Evolutionary conservation across 2,797 vertebrate genomes (phyloP).

Genomic region (Microhierax caerulescens): DNA sequence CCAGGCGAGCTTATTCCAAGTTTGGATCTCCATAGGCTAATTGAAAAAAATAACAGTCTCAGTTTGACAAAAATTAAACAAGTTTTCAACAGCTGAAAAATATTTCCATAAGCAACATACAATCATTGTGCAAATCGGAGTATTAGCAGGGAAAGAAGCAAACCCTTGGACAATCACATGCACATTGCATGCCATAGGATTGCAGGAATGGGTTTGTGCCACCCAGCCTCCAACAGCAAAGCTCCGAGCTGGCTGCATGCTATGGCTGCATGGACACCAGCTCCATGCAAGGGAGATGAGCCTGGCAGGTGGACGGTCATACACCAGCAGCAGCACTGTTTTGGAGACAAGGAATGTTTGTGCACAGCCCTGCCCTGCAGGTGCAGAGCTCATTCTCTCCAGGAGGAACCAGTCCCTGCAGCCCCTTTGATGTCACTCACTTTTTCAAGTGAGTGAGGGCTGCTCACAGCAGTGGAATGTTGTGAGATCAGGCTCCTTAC

Average conservation of each 20-base stretch:
- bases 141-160: background rate
- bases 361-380: background rate
- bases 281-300: background rate
- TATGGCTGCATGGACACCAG: background rate
- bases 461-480: background rate
- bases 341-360: background rate
- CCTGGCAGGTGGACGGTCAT: background rate
- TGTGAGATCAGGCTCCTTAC: background rate
- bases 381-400: background rate
- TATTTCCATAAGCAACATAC: background rate
- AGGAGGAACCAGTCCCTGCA: background rate
- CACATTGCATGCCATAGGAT: rapidly evolving
- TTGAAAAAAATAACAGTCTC: background rate
- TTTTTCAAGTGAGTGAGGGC: background rate
- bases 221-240: background rate
- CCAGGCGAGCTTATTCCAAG: background rate
- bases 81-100: background rate
- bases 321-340: background rate
- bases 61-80: background rate
- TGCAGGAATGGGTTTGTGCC: background rate
- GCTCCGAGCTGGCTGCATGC: background rate
- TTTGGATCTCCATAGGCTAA: background rate
- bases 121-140: background rate
- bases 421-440: background rate
- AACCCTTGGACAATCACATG: background rate